Evolutionary conservation across 2,113 vertebrate species (phyloP).

Genomic region (Neolamprologus ventralis): DNA sequence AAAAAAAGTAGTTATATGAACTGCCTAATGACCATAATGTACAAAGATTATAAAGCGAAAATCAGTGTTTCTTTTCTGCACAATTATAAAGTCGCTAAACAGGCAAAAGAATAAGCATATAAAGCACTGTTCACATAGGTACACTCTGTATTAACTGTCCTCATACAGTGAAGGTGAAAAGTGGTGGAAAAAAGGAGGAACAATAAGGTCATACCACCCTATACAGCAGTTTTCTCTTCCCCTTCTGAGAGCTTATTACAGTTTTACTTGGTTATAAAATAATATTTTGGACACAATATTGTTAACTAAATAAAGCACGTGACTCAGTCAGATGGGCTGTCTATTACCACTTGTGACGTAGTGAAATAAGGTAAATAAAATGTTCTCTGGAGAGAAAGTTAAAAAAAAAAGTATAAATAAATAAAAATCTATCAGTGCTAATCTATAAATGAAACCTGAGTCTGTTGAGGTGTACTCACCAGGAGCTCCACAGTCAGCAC

Average conservation of each 20-base stretch:
- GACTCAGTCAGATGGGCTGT: background rate
- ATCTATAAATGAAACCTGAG: background rate
- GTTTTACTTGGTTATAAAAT: background rate
- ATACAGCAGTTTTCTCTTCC: constrained; percentile 16
- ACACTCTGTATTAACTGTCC: background rate
- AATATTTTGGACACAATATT: background rate
- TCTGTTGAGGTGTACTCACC: constrained; percentile 61
- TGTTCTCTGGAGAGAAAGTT: background rate
- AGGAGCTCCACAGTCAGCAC: constrained; percentile 79
- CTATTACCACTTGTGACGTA: background rate
- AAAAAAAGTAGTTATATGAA: background rate
- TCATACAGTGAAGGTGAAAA: background rate
- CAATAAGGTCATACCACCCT: background rate
- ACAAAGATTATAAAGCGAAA: background rate
- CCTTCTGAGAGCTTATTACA: background rate
- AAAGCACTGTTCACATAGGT: background rate
- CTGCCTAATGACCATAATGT: background rate
- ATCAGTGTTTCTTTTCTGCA: background rate
- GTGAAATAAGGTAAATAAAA: background rate
- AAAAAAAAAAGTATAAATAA: background rate
- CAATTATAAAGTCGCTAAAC: background rate
- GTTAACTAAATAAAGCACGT: background rate
- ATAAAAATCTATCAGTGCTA: background rate
- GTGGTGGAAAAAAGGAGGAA: background rate
- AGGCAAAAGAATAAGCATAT: rapidly evolving